Conservation (phyloP, 2,888 invertebrate genomes). For the Agrochola lychnidis region DNA sequence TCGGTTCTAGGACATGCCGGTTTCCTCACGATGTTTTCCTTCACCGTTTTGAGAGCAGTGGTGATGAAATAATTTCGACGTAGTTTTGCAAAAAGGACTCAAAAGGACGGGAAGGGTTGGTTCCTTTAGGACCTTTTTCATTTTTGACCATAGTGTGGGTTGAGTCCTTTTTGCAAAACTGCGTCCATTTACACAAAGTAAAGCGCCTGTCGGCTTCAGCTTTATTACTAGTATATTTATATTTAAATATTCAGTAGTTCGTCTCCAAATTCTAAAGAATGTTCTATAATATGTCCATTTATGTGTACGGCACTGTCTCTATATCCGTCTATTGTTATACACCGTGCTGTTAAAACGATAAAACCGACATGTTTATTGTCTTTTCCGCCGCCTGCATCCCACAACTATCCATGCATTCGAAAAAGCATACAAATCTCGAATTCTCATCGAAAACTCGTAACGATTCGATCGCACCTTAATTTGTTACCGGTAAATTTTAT, state of each 20-base stretch:
- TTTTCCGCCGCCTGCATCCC: constrained; percentile 64
- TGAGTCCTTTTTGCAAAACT: too few species aligned
- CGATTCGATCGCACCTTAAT: constrained; percentile 43
- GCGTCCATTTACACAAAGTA: too few species aligned
- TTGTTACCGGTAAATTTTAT: constrained; percentile 45
- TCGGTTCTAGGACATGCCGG: too few species aligned
- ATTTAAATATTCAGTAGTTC: constrained; percentile 41
- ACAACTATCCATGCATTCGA: constrained; percentile 47
- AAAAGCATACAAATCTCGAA: background rate
- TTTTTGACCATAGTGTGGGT: too few species aligned
- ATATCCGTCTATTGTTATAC: constrained; percentile 72
- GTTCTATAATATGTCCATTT: constrained; percentile 57
- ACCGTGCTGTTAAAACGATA: constrained; percentile 64
- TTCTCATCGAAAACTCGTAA: constrained; percentile 33
- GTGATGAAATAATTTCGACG: too few species aligned
- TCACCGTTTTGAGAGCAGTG: too few species aligned
- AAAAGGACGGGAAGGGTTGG: too few species aligned
- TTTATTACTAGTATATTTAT: too few species aligned
- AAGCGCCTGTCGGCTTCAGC: too few species aligned
- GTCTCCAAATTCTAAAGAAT: constrained; percentile 43
- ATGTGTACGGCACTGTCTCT: constrained; percentile 40
- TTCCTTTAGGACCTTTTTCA: too few species aligned
- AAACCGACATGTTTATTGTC: constrained; percentile 72
- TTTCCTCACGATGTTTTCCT: too few species aligned
- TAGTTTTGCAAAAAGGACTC: too few species aligned